phyloP scores from a whole-genome alignment of 2,797 vertebrate species.

The Borostomias antarcticus region DNA sequence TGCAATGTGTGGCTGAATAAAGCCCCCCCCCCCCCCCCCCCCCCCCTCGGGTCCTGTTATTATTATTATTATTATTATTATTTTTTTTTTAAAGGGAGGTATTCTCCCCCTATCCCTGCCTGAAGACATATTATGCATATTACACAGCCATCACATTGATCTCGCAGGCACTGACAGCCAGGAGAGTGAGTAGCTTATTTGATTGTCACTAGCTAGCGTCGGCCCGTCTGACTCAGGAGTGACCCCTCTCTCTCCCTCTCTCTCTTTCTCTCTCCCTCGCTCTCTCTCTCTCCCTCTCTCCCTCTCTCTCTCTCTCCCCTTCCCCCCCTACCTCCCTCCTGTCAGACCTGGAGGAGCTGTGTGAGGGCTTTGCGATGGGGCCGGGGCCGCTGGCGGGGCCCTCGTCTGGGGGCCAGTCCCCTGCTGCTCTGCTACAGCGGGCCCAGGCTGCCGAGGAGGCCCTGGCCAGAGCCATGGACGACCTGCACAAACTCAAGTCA shows the following conservation, averaged over 20 bases:
- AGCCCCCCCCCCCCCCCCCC: too few species aligned
- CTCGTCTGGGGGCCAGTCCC: slow-evolving; percentile 38
- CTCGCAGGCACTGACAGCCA: too few species aligned
- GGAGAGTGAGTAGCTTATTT: too few species aligned
- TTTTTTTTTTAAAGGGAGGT: too few species aligned
- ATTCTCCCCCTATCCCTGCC: too few species aligned
- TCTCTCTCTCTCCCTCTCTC: not conserved
- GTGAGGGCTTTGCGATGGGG: slow-evolving; percentile 38
- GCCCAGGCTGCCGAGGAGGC: slow-evolving; percentile 80
- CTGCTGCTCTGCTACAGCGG: slow-evolving; percentile 64
- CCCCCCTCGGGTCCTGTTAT: too few species aligned
- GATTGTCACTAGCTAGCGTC: too few species aligned
- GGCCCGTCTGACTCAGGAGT: not conserved
- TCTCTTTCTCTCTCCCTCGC: not conserved
- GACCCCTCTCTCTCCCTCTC: not conserved
- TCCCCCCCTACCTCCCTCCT: not conserved
- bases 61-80: too few species aligned
- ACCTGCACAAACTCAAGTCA: slow-evolving; percentile 91
- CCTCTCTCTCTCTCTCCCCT: not conserved
- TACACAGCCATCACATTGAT: too few species aligned
- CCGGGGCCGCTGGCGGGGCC: slow-evolving; percentile 32
- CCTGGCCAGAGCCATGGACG: slow-evolving; percentile 81
- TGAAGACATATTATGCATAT: too few species aligned
- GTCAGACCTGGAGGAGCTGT: slow-evolving; percentile 88
- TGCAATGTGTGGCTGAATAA: too few species aligned